phyloP scores from a whole-genome alignment of 2,888 invertebrate species.

The Amblyjoppa fuscipennis region DNA sequence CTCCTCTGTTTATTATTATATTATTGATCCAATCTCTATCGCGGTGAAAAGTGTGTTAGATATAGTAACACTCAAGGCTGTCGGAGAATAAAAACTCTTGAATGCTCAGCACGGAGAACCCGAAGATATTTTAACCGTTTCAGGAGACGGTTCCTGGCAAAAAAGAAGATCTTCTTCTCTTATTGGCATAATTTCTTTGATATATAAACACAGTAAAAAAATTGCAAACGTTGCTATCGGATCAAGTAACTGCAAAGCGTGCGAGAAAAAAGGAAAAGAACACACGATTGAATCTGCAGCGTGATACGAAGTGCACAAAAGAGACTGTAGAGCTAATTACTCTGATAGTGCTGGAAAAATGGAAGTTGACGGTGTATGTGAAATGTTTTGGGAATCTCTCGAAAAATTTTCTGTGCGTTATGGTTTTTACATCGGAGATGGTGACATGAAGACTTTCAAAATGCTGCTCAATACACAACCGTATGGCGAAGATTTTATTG shows the following conservation, averaged over 20 bases:
- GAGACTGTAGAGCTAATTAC: slow-evolving; percentile 62
- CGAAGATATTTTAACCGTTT: slow-evolving; percentile 56
- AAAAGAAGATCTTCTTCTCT: slow-evolving; percentile 69
- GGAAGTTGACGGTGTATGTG: slow-evolving; percentile 66
- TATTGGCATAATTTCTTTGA: slow-evolving; percentile 68
- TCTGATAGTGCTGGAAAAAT: slow-evolving; percentile 66
- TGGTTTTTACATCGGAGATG: slow-evolving; percentile 69
- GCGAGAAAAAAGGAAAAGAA: slow-evolving; percentile 50
- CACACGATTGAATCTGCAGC: slow-evolving; percentile 48
- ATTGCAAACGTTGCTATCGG: slow-evolving; percentile 57
- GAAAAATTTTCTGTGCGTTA: slow-evolving; percentile 60
- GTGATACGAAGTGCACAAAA: slow-evolving; percentile 63
- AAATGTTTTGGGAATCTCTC: slow-evolving; percentile 66
- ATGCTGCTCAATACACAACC: slow-evolving; percentile 48
- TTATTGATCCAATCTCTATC: slow-evolving; percentile 24
- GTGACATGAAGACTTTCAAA: slow-evolving; percentile 69
- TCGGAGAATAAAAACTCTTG: neutral
- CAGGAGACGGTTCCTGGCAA: slow-evolving; percentile 66
- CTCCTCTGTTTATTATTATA: slow-evolving; percentile 17
- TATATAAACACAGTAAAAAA: slow-evolving; percentile 62
- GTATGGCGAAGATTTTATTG: slow-evolving; percentile 58
- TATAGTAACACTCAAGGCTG: slow-evolving; percentile 23
- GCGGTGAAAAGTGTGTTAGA: slow-evolving; percentile 43
- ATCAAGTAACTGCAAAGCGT: slow-evolving; percentile 66
- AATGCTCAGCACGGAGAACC: neutral